Evolutionary conservation across 2,888 invertebrate species (phyloP).

Genomic region (Macaria notata): DNA sequence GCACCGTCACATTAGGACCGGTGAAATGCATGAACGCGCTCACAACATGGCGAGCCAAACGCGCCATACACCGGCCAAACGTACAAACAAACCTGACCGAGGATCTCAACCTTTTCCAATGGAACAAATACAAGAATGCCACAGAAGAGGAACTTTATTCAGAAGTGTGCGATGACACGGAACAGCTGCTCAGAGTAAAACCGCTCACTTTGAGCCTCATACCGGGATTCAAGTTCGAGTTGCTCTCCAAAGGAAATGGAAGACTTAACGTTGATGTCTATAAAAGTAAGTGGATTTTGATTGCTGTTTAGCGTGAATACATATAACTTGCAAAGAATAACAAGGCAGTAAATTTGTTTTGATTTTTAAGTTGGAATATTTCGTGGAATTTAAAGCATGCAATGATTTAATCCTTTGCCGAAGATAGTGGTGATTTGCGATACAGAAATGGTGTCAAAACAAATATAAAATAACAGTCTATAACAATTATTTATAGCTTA

Average conservation of each 20-base stretch:
- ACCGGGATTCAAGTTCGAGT: slow-evolving; percentile 75
- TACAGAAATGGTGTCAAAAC: too few relatives aligned
- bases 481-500: too few relatives aligned
- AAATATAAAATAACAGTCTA: too few relatives aligned
- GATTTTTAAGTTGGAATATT: too few relatives aligned
- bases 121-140: slow-evolving; percentile 62
- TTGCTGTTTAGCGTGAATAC: neutral
- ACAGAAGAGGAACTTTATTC: slow-evolving; percentile 75
- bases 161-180: slow-evolving; percentile 73
- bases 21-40: slow-evolving; percentile 81
- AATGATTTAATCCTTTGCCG: too few relatives aligned
- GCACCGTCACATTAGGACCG: slow-evolving; percentile 62
- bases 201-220: slow-evolving; percentile 73
- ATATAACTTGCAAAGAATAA: too few relatives aligned
- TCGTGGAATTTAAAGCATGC: too few relatives aligned
- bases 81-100: slow-evolving; percentile 44
- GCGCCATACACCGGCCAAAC: slow-evolving; percentile 44
- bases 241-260: slow-evolving; percentile 77
- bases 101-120: slow-evolving; percentile 65
- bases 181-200: slow-evolving; percentile 73
- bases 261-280: slow-evolving; percentile 73
- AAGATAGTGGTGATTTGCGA: too few relatives aligned
- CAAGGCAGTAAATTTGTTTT: too few relatives aligned
- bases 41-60: slow-evolving; percentile 76
- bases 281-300: slow-evolving; percentile 56